Evolutionary conservation across 2,888 invertebrate genomes (phyloP).

Genomic region (Stenodera caucasica): DNA sequence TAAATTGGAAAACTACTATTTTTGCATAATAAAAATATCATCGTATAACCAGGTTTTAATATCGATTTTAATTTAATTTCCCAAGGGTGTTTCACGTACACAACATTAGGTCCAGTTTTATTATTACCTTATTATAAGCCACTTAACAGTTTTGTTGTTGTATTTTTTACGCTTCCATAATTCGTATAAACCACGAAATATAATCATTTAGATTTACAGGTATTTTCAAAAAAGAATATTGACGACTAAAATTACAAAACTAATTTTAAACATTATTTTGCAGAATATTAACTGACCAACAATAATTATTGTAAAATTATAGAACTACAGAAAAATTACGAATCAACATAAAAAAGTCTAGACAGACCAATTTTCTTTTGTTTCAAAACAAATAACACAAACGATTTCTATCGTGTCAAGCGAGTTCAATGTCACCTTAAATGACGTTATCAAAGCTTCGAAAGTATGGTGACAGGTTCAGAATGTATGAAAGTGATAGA

Average conservation of each 20-base stretch:
- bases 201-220: conserved; percentile 13
- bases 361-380: neutral
- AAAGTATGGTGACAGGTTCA: conserved; percentile 27
- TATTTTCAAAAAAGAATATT: too few species aligned
- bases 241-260: too few species aligned
- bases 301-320: neutral
- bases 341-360: neutral
- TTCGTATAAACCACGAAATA: conserved; percentile 17
- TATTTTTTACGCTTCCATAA: neutral
- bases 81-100: neutral
- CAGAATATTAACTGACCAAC: neutral
- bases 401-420: conserved; percentile 21
- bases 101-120: conserved; percentile 8
- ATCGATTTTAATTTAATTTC: conserved; percentile 7
- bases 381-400: conserved; percentile 21
- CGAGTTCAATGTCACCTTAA: conserved; percentile 27
- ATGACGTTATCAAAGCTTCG: conserved; percentile 29
- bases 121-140: conserved; percentile 19
- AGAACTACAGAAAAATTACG: neutral
- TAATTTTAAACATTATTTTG: too few species aligned
- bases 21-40: conserved; percentile 1
- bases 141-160: conserved; percentile 10
- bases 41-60: neutral
- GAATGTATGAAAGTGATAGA: conserved; percentile 27
- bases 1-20: conserved; percentile 4